Conservation (phyloP, 1,140 invertebrate genomes). For the Drosophila insularis region DNA sequence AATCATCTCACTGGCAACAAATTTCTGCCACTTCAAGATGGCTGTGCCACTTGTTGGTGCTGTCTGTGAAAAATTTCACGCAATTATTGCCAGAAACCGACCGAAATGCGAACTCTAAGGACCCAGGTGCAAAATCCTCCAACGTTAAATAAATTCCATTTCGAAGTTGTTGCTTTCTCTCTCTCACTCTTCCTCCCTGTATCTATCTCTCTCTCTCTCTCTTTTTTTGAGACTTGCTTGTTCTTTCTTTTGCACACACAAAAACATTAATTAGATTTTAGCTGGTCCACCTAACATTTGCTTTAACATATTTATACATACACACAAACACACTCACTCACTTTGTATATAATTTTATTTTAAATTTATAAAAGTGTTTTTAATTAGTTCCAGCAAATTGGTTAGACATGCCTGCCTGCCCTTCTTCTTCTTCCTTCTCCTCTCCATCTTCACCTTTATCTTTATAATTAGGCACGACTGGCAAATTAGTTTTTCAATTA, state of each 20-base stretch:
- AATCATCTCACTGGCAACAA: constrained; percentile 58
- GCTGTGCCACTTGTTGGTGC: constrained; percentile 44
- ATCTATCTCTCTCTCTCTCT: constrained; percentile 17
- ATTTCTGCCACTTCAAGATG: constrained; percentile 56
- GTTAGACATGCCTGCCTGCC: constrained; percentile 33
- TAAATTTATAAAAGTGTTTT: constrained; percentile 65
- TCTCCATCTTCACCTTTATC: neutral
- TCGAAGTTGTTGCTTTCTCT: constrained; percentile 30
- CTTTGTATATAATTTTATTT: constrained; percentile 10
- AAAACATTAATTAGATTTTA: constrained; percentile 57
- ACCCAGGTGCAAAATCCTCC: constrained; percentile 12
- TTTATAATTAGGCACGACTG: constrained; percentile 27
- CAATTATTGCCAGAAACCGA: constrained; percentile 57
- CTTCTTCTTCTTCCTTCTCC: neutral
- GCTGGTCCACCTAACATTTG: constrained; percentile 15
- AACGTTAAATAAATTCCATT: constrained; percentile 51
- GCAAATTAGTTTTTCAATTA: constrained; percentile 72
- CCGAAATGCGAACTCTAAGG: neutral
- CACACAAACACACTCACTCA: neutral
- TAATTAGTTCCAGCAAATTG: constrained; percentile 75
- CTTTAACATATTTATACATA: constrained; percentile 42
- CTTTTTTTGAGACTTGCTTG: constrained; percentile 17
- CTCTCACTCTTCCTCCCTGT: no score
- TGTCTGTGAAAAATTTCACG: constrained; percentile 69
- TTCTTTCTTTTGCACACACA: neutral